Evolutionary conservation across 64 coral and sea anemone genomes (phyloP).

Genomic region (Exaiptasia diaphana): DNA sequence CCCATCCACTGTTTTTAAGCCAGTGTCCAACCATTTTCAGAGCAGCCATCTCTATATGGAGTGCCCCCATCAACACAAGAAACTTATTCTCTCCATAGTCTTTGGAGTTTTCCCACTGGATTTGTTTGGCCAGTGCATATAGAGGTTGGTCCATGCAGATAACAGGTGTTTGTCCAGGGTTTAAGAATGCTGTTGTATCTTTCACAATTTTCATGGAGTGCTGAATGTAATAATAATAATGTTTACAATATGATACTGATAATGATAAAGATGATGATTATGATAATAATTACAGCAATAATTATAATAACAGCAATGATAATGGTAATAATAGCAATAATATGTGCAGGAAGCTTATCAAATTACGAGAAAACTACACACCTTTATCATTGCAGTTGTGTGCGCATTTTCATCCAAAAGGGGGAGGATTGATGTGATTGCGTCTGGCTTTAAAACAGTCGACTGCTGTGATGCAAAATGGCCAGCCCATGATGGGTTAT

Average conservation of each 20-base stretch:
- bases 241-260: background rate
- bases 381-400: background rate
- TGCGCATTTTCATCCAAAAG: background rate
- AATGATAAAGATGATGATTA: background rate
- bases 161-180: background rate
- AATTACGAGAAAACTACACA: background rate
- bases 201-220: background rate
- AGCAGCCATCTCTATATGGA: constrained; percentile 33
- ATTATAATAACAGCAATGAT: background rate
- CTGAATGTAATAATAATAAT: background rate
- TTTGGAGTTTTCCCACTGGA: background rate
- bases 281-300: background rate
- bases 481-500: background rate
- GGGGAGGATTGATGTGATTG: background rate
- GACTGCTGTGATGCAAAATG: background rate
- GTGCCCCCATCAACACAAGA: constrained; percentile 41
- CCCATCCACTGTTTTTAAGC: constrained; percentile 38
- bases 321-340: background rate
- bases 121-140: constrained; percentile 34
- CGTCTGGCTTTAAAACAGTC: background rate
- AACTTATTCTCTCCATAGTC: background rate
- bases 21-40: constrained; percentile 23
- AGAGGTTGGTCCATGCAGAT: constrained; percentile 15
- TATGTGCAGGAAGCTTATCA: background rate
- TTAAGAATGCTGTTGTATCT: background rate